Evolutionary conservation across 2,888 invertebrate species (phyloP).

Genomic region (Chydorus sphaericus): DNA sequence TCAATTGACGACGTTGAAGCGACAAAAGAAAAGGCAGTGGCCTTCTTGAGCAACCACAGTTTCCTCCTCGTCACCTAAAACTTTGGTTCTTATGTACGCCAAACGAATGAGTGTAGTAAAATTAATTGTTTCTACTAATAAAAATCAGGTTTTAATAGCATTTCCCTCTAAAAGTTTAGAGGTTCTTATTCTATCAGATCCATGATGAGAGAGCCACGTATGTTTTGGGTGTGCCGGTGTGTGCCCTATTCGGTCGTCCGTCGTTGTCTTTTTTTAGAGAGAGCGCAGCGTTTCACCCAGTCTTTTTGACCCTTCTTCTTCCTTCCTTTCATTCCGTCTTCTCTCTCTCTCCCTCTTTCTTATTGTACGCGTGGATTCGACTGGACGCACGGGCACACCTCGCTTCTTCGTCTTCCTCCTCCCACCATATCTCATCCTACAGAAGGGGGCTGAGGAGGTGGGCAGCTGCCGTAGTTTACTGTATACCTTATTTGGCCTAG

Average conservation of each 20-base stretch:
- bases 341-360: background rate
- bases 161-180: too few relatives aligned
- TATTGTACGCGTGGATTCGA: background rate
- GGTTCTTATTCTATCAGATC: too few relatives aligned
- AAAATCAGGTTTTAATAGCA: too few relatives aligned
- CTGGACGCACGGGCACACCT: background rate
- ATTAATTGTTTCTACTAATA: background rate
- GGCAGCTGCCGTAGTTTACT: too few relatives aligned
- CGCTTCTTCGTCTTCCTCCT: background rate
- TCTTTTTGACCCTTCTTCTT: background rate
- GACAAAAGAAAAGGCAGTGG: background rate
- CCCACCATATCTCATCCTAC: background rate
- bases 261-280: background rate
- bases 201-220: too few relatives aligned
- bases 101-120: background rate
- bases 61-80: background rate
- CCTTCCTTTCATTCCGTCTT: background rate
- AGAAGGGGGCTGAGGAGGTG: too few relatives aligned
- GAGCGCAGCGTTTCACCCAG: constrained; percentile 2
- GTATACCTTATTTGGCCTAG: too few relatives aligned
- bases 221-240: too few relatives aligned
- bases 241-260: background rate
- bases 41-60: too few relatives aligned
- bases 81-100: too few relatives aligned
- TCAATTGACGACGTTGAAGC: background rate